Base-by-base conservation (phyloP, 2,113 vertebrate genomes). In the Amblyopsis rosae region DNA sequence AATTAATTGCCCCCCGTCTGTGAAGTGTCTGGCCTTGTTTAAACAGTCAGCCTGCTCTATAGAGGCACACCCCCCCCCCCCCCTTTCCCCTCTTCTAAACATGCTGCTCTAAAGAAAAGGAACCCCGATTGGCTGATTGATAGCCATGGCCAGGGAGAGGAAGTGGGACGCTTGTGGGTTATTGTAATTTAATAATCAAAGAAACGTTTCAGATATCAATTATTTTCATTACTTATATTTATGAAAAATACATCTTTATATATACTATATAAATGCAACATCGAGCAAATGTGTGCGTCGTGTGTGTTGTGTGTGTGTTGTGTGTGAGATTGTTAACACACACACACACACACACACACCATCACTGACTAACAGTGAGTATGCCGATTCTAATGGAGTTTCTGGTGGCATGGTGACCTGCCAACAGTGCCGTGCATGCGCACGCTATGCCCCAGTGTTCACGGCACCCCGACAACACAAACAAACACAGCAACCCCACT, bases 1-100 rank as follows among this genome's bases (percentile, higher is more conserved):
- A 92, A 91, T 92, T 92, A 92, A 93, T 92, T 93, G 90, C 86
- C 92, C 84, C 74, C 90, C 84, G 83, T 87, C 90, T 92, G 89
- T 92, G 90, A 92, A 92, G 91, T 91, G 91, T 90, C 90, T 92
- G 86, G 88, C 90, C 88, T 90, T 86, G 87, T 89, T 93, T 88
- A 87, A 90, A 92, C 91, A 90, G 90, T 89, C 89, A 90, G 86
- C 77, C 86, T 80, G 90, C 89, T 88, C 86, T 81, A 83, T 87
- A 91, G 90, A 90, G 35, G 7, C 35, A 5, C 35, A 3, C 35
- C 35, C 35, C 35, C 35, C 35, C 35, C 35, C 35, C 35, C 19
- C 26, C 26, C 26, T 26, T 41, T 81, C 79, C 67, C 74, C 72
- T 26, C 26, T 81, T 87, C 80, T 83, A 85, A 69, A 81, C 81